Percentiles rank a stretch among this genome's conserved stretches.
phyloP scores from a whole-genome alignment of 2,797 vertebrate genomes.

The Telmatherina bonti region DNA sequence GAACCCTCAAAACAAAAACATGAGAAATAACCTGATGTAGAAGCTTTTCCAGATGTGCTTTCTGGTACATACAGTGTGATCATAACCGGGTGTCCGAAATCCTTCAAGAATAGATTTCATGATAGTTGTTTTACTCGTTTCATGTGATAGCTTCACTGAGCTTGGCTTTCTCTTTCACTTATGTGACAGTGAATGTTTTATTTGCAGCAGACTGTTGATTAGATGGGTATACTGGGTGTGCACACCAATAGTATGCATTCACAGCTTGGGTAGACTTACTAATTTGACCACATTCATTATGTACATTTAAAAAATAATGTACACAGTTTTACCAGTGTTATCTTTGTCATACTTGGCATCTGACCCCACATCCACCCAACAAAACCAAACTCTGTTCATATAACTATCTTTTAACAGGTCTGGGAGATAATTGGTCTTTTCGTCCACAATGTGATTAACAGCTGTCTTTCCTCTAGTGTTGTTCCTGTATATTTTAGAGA shows the following conservation, averaged over 20 bases:
- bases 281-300: background rate
- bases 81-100: slow-evolving; percentile 13
- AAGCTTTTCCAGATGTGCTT: slow-evolving; percentile 25
- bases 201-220: background rate
- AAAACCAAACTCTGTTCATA: no score
- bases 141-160: slow-evolving; percentile 7
- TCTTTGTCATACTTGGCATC: slow-evolving; percentile 1
- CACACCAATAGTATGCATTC: background rate
- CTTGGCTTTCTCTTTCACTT: slow-evolving; percentile 4
- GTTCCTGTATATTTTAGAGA: no score
- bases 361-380: background rate
- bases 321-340: background rate
- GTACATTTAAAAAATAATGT: background rate
- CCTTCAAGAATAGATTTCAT: background rate
- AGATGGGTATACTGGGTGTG: slow-evolving; percentile 1
- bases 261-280: background rate
- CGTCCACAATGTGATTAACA: no score
- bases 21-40: slow-evolving; percentile 38
- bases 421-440: no score
- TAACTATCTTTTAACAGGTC: no score
- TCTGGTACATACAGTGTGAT: slow-evolving; percentile 8
- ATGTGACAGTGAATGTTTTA: background rate
- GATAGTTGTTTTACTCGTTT: slow-evolving; percentile 9
- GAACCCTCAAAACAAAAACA: slow-evolving; percentile 39
- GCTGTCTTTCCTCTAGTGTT: no score